Conservation (phyloP, 2,113 vertebrate species). For the Chelonoidis abingdonii region DNA sequence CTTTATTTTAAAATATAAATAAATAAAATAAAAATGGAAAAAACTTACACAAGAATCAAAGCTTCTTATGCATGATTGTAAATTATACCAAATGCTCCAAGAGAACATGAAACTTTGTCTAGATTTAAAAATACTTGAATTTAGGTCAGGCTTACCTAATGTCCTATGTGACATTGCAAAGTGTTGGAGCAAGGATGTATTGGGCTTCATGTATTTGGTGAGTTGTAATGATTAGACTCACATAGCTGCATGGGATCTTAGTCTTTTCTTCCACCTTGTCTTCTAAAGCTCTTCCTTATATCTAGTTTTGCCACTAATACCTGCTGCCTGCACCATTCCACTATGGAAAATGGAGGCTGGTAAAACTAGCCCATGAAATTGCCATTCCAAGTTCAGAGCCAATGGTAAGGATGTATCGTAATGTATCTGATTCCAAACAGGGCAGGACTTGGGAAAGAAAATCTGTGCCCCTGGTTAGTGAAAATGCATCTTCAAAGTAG, state of each 20-base stretch:
- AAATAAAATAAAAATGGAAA: not conserved
- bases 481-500: not conserved
- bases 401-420: not conserved
- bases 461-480: accelerated
- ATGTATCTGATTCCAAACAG: not conserved
- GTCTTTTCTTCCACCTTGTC: not conserved
- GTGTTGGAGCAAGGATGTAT: not conserved
- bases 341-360: not conserved
- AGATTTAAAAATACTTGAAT: accelerated
- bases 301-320: not conserved
- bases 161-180: not conserved
- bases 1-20: not conserved
- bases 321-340: not conserved
- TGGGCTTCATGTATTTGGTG: not conserved
- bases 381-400: not conserved
- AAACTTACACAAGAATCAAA: not conserved
- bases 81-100: not conserved
- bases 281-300: not conserved
- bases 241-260: not conserved
- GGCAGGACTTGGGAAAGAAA: not conserved
- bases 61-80: not conserved
- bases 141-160: not conserved
- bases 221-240: not conserved
- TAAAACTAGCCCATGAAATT: not conserved
- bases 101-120: not conserved